Conservation (phyloP, 2,888 invertebrate genomes). For the Schrankia costaestrigalis region DNA sequence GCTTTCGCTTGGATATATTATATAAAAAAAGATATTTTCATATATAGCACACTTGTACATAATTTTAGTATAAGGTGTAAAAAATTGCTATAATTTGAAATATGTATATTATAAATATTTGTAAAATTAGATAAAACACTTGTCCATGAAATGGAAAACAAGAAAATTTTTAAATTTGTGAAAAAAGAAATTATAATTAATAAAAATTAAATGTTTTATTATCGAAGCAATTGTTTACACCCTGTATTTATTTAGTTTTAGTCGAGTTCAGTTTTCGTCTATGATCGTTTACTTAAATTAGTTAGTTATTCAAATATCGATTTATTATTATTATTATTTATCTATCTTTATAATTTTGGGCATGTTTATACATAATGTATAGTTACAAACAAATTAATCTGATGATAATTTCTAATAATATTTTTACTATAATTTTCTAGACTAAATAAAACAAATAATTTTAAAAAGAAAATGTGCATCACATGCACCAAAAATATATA, state of each 20-base stretch:
- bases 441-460: too few species aligned
- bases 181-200: slow-evolving; percentile 11
- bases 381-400: not conserved
- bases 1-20: slow-evolving; percentile 45
- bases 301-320: slow-evolving; percentile 34
- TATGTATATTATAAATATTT: slow-evolving; percentile 32
- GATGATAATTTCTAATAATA: not conserved
- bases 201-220: slow-evolving; percentile 29
- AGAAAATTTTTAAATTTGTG: slow-evolving; percentile 19
- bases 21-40: slow-evolving; percentile 53
- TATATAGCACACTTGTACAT: slow-evolving; percentile 65
- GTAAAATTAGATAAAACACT: slow-evolving; percentile 21
- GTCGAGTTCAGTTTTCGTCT: slow-evolving; percentile 43
- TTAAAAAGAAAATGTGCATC: too few species aligned
- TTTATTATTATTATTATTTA: slow-evolving; percentile 23
- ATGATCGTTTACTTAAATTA: slow-evolving; percentile 48
- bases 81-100: slow-evolving; percentile 52
- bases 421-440: too few species aligned
- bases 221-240: slow-evolving; percentile 57
- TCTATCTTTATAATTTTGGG: slow-evolving; percentile 34
- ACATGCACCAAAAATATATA: too few species aligned
- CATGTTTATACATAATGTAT: not conserved
- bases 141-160: slow-evolving; percentile 55
- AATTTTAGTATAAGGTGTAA: slow-evolving; percentile 63
- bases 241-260: slow-evolving; percentile 59